These are phyloP conservation scores for Merodon equestris DNA, from an alignment of 2,888 invertebrate genomes.

Conservation along the genomic window DNA sequence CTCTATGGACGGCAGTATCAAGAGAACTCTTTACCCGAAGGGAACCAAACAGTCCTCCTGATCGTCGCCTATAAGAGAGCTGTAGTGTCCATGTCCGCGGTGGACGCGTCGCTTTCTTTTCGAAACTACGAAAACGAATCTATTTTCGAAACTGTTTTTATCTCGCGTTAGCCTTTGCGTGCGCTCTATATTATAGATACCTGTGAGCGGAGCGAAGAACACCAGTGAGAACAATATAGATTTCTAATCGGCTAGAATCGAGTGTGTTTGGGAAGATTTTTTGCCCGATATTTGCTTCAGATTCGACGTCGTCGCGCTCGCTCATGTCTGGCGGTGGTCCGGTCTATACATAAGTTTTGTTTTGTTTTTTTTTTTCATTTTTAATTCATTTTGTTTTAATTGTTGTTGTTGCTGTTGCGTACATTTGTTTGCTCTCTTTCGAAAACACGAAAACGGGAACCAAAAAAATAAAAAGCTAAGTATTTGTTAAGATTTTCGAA, in stretches of 20 bases:
- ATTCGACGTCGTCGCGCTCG: slow-evolving; percentile 20
- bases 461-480: slow-evolving; percentile 35
- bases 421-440: slow-evolving; percentile 12
- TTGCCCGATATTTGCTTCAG: slow-evolving; percentile 25
- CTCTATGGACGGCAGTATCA: slow-evolving; percentile 1
- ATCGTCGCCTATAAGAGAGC: slow-evolving; percentile 7
- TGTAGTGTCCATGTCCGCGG: slow-evolving; percentile 38
- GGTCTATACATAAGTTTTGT: background rate
- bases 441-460: background rate
- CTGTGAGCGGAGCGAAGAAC: slow-evolving; percentile 42
- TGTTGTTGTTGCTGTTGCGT: too few species aligned
- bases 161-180: slow-evolving; percentile 43
- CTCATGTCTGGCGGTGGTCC: slow-evolving; percentile 32
- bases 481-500: slow-evolving; percentile 57
- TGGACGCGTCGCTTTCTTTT: slow-evolving; percentile 49
- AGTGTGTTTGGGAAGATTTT: slow-evolving; percentile 48
- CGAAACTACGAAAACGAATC: slow-evolving; percentile 42
- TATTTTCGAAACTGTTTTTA: slow-evolving; percentile 65
- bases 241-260: slow-evolving; percentile 60
- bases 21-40: slow-evolving; percentile 8
- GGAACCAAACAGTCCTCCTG: slow-evolving; percentile 6
- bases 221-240: slow-evolving; percentile 49
- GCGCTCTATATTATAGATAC: slow-evolving; percentile 32
- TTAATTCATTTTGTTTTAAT: too few species aligned
- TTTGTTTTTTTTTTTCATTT: too few species aligned